These are phyloP conservation scores for Andinoacara biseriatus DNA, from an alignment of 2,113 vertebrate genomes.

Conservation along the genomic window DNA sequence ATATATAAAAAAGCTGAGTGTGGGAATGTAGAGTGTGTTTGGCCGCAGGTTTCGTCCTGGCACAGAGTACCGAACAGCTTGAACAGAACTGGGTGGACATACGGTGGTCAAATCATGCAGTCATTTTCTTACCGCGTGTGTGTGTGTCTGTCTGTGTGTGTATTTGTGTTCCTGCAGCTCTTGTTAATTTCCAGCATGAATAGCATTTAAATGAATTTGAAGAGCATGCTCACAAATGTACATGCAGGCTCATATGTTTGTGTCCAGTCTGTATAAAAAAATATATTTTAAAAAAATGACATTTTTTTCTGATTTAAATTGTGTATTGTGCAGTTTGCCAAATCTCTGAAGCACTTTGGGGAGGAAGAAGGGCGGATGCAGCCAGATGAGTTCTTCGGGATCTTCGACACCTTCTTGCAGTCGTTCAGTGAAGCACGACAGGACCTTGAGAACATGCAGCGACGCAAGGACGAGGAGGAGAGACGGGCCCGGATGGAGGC, in stretches of 20 bases:
- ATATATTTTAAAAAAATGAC: not conserved
- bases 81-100: constrained; percentile 52
- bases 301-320: not conserved
- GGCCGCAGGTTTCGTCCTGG: constrained; percentile 47
- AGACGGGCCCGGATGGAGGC: constrained; percentile 92
- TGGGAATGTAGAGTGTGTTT: constrained; percentile 38
- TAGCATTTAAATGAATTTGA: not conserved
- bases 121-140: not conserved
- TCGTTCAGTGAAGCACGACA: constrained; percentile 92
- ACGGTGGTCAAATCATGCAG: constrained; percentile 45
- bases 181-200: not conserved
- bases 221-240: not conserved
- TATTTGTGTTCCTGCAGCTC: not conserved
- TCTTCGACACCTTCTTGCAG: constrained; percentile 95
- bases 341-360: constrained; percentile 93
- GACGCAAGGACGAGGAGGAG: constrained; percentile 95
- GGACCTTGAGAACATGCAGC: constrained; percentile 95
- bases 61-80: constrained; percentile 50
- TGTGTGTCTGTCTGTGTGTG: not conserved
- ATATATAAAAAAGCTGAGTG: constrained; percentile 28
- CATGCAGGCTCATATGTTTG: not conserved
- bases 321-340: constrained; percentile 84
- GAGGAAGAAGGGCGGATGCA: constrained; percentile 91
- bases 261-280: not conserved
- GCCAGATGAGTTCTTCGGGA: constrained; percentile 97